Evolutionary conservation across 1,140 invertebrate species (phyloP).

Genomic region (Drosophila bipectinata): DNA sequence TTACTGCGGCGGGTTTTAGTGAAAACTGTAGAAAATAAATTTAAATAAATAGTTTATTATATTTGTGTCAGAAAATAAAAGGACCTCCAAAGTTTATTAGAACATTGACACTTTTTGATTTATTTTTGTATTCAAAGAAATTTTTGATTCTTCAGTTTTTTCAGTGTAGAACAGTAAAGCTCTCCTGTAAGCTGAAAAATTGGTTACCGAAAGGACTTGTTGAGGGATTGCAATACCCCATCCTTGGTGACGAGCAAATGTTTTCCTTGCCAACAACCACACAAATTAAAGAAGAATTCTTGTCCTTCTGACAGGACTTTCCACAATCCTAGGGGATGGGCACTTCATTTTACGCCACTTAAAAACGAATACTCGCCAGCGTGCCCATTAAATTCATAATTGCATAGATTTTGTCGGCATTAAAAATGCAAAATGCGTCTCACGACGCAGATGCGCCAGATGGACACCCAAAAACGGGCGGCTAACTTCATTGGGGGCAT

Average conservation of each 20-base stretch:
- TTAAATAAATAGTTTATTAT: too few relatives aligned
- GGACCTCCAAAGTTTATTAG: too few relatives aligned
- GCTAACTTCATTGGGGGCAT: conserved; percentile 58
- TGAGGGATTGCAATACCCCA: neutral
- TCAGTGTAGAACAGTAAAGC: neutral
- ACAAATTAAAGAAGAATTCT: neutral
- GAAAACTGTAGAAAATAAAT: neutral
- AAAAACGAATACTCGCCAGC: conserved; percentile 10
- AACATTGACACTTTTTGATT: too few relatives aligned
- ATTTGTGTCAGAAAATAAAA: too few relatives aligned
- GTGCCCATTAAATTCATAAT: conserved; percentile 50
- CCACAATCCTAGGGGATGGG: too few relatives aligned
- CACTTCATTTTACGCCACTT: conserved; percentile 21
- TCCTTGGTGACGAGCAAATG: conserved; percentile 5
- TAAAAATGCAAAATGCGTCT: conserved; percentile 65
- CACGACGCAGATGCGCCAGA: conserved; percentile 17
- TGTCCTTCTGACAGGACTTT: neutral
- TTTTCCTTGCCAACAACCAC: conserved; percentile 13
- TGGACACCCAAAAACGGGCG: conserved; percentile 10
- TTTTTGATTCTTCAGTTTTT: neutral
- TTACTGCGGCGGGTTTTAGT: neutral
- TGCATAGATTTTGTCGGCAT: conserved; percentile 42
- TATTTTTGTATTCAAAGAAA: neutral
- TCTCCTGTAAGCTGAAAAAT: conserved; percentile 1
- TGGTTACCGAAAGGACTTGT: neutral